Evolutionary conservation across 2,888 invertebrate species (phyloP).

Genomic region (Neoitamus cyanurus): DNA sequence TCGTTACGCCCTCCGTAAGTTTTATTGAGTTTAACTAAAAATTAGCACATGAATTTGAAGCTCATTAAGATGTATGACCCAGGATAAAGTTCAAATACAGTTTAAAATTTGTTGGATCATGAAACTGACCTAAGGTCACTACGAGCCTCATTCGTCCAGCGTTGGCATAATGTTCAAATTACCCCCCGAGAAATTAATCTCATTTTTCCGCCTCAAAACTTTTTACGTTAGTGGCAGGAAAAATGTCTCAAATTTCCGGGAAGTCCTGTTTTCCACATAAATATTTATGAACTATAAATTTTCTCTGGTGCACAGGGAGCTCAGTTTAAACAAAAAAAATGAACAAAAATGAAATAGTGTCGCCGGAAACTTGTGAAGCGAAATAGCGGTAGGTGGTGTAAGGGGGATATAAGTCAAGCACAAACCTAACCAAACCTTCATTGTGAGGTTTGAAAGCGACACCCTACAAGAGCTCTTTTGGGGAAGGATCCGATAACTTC

Average conservation of each 20-base stretch:
- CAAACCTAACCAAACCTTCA: not conserved
- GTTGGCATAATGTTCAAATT: not conserved
- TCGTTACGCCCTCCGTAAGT: too few species aligned
- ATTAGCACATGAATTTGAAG: not conserved
- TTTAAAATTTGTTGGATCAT: not conserved
- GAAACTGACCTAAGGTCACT: not conserved
- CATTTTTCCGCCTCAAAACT: not conserved
- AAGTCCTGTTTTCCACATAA: not conserved
- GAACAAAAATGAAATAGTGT: not conserved
- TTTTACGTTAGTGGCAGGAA: not conserved
- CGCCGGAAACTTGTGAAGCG: not conserved
- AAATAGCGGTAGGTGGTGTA: not conserved
- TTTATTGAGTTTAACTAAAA: too few species aligned
- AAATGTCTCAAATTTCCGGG: not conserved
- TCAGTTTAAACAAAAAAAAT: not conserved
- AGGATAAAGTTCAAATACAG: not conserved
- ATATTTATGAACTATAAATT: slow-evolving; percentile 5
- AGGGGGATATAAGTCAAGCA: not conserved
- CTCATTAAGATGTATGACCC: not conserved
- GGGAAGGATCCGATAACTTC: not conserved
- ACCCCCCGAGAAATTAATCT: not conserved
- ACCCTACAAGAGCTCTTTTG: not conserved
- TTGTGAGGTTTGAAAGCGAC: not conserved
- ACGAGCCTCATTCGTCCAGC: not conserved
- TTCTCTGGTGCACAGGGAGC: not conserved